Conservation (phyloP, 2,113 vertebrate genomes). For the Maccullochella peelii region DNA sequence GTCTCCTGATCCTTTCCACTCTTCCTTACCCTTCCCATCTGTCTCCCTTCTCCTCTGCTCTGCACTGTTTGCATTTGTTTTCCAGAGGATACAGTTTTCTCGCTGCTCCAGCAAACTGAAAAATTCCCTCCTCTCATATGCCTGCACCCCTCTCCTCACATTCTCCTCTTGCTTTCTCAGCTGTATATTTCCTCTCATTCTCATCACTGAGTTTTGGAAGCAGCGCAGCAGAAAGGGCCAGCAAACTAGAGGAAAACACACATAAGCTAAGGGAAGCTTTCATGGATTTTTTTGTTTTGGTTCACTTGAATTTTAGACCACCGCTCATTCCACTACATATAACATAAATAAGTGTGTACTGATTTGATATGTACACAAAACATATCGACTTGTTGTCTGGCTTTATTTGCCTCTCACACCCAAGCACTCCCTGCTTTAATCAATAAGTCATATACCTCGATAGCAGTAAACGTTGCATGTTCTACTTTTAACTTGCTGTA, state of each 20-base stretch:
- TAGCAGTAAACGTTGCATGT: conserved; percentile 17
- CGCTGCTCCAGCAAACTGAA: conserved; percentile 54
- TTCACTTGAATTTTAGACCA: conserved; percentile 39
- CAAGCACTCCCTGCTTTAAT: background rate
- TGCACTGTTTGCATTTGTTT: conserved; percentile 50
- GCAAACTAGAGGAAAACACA: conserved; percentile 34
- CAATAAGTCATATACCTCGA: background rate
- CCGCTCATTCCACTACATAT: background rate
- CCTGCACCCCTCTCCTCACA: conserved; percentile 18
- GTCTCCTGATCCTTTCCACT: conserved; percentile 22
- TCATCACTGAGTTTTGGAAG: conserved; percentile 22
- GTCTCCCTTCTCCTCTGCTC: conserved; percentile 16
- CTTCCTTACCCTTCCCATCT: conserved; percentile 26
- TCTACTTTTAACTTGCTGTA: background rate
- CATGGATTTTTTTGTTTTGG: conserved; percentile 34
- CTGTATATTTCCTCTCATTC: conserved; percentile 30
- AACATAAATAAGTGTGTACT: background rate
- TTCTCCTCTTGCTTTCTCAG: conserved; percentile 4
- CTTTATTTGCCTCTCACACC: conserved; percentile 19
- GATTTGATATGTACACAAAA: conserved; percentile 34
- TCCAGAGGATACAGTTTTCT: conserved; percentile 42
- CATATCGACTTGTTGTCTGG: conserved; percentile 27
- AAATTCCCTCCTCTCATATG: conserved; percentile 36
- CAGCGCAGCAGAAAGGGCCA: conserved; percentile 22
- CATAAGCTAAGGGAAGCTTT: conserved; percentile 21